phyloP scores from a whole-genome alignment of 2,888 invertebrate genomes.

The Arge pagana region DNA sequence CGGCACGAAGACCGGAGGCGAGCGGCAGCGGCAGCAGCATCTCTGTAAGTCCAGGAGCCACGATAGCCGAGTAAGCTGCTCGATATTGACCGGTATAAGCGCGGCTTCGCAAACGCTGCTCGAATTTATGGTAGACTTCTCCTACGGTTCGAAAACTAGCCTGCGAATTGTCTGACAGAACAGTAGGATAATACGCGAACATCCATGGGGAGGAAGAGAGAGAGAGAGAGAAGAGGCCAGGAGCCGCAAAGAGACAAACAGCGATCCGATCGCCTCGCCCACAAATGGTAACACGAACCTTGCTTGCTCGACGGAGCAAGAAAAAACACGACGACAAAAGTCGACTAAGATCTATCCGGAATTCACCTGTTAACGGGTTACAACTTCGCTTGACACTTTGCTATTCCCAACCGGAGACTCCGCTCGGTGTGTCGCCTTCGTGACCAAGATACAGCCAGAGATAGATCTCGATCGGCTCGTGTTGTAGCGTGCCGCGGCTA shows the following conservation, averaged over 20 bases:
- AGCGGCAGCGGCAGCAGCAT: no score
- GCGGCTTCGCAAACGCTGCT: constrained; percentile 37
- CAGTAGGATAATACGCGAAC: constrained; percentile 21
- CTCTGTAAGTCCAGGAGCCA: no score
- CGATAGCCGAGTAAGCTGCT: constrained; percentile 32
- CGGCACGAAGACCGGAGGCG: no score
- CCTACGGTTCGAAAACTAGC: constrained; percentile 20
- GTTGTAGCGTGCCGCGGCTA: no score
- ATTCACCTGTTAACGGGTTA: constrained; percentile 8
- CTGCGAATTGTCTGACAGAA: constrained; percentile 18
- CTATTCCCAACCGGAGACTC: no score
- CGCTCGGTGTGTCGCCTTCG: no score
- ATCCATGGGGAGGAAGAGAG: constrained; percentile 6
- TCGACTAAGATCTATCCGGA: constrained; percentile 11
- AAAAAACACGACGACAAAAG: no score
- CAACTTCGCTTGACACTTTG: not conserved
- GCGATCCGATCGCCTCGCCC: constrained; percentile 39
- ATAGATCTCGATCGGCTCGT: no score
- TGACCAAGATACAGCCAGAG: no score
- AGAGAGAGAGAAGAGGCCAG: constrained; percentile 6
- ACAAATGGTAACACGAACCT: constrained; percentile 38
- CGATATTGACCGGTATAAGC: constrained; percentile 40
- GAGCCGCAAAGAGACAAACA: constrained; percentile 38
- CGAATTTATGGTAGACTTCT: constrained; percentile 35
- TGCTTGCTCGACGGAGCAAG: constrained; percentile 15